A percentile compares a stretch with the other conserved stretches of the same genome.
These are phyloP conservation scores for Bettongia penicillata DNA, from an alignment of 2,113 vertebrate genomes.

Conservation along the genomic window DNA sequence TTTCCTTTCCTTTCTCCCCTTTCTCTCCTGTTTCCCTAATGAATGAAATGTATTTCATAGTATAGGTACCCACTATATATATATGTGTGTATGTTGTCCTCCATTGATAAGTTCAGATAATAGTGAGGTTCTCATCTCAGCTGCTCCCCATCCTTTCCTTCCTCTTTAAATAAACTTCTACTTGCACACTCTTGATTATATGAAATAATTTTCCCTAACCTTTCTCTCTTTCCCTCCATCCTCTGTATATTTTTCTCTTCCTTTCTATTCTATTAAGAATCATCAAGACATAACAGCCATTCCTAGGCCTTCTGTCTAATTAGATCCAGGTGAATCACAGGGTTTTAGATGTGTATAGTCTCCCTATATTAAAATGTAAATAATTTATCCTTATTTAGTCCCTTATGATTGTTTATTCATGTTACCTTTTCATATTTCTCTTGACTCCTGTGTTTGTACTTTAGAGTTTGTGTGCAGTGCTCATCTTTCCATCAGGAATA, in stretches of 20 bases:
- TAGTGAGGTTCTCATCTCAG: not conserved
- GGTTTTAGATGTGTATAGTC: not conserved
- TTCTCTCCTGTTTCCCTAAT: not conserved
- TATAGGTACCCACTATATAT: not conserved
- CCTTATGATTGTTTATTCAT: not conserved
- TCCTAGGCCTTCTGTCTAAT: not conserved
- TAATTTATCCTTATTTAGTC: not conserved
- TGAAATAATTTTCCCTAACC: not conserved
- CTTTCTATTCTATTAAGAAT: not conserved
- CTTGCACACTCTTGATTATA: not conserved
- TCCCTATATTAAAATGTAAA: not conserved
- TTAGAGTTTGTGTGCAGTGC: not conserved
- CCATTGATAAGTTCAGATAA: not conserved
- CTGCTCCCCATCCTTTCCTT: not conserved
- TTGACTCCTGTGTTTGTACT: not conserved
- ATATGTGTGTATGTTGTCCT: not conserved
- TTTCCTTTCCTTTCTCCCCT: not conserved
- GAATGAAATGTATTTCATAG: not conserved
- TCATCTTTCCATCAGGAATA: not conserved
- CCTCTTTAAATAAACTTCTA: not conserved
- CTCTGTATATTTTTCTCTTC: not conserved
- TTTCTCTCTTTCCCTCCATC: not conserved
- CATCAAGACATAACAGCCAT: not conserved
- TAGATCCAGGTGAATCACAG: not conserved
- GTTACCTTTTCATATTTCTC: not conserved